Conservation (phyloP, 2,113 vertebrate species). For the Erythrolamprus reginae region DNA sequence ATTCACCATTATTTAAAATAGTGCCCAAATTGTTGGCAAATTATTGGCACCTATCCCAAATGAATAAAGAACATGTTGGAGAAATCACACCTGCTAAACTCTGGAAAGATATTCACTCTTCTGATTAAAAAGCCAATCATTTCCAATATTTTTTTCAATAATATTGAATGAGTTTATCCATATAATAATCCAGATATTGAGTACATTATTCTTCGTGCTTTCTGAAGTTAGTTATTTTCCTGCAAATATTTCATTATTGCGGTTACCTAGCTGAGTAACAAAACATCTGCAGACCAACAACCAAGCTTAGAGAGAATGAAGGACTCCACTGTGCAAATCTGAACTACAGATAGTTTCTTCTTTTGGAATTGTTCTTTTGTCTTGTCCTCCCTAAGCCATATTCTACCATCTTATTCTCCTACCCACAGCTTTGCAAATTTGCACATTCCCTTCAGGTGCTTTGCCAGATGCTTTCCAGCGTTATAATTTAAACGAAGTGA, state of each 20-base stretch:
- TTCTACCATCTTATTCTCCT: background rate
- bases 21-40: background rate
- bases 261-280: background rate
- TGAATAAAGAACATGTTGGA: background rate
- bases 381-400: background rate
- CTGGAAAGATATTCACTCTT: background rate
- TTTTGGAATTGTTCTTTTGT: background rate
- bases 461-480: background rate
- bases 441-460: slow-evolving; percentile 10
- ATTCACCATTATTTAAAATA: background rate
- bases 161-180: background rate
- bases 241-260: background rate
- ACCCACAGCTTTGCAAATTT: background rate
- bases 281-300: background rate
- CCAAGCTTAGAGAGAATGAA: background rate
- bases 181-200: background rate
- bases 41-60: background rate
- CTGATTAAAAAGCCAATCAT: background rate
- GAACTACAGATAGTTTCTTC: background rate
- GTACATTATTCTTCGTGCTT: background rate
- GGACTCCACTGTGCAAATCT: background rate
- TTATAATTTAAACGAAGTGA: slow-evolving; percentile 35
- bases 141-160: background rate
- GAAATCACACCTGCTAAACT: background rate
- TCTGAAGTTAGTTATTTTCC: background rate